phyloP scores from a whole-genome alignment of 2,888 invertebrate genomes.

The Blomia tropicalis region DNA sequence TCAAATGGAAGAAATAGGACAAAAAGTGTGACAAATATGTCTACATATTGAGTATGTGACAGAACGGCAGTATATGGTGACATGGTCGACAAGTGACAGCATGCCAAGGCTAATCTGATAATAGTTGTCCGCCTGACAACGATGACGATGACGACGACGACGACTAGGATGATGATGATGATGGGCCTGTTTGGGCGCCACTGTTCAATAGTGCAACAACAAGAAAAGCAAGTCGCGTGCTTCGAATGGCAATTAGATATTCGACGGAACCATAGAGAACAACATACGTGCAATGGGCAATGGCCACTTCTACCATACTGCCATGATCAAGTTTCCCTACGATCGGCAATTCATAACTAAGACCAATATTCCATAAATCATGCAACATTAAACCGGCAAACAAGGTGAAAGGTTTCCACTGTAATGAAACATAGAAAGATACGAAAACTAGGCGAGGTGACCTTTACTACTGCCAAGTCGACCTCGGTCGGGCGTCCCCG shows the following conservation, averaged over 20 bases:
- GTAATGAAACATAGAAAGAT: neutral
- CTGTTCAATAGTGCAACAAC: neutral
- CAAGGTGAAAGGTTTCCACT: conserved; percentile 8
- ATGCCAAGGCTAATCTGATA: conserved; percentile 10
- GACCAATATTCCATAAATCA: conserved; percentile 1
- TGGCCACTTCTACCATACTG: too few relatives aligned
- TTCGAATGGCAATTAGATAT: conserved; percentile 4
- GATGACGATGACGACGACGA: too few relatives aligned
- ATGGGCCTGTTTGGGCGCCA: neutral
- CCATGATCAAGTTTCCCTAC: conserved; percentile 2
- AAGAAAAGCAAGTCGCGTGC: neutral
- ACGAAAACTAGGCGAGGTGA: neutral
- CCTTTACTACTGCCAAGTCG: neutral
- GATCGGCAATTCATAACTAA: neutral
- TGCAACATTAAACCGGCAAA: too few relatives aligned
- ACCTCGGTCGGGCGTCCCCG: neutral
- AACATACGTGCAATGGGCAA: neutral
- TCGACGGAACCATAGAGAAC: too few relatives aligned
- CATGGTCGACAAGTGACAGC: neutral
- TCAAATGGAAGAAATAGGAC: too few relatives aligned
- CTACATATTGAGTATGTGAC: too few relatives aligned
- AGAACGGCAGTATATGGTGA: too few relatives aligned
- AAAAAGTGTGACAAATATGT: too few relatives aligned
- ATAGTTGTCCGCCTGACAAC: neutral
- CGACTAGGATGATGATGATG: too few relatives aligned